Base-by-base conservation (phyloP, 2,888 invertebrate species). In the Trichogramma evanescens region DNA sequence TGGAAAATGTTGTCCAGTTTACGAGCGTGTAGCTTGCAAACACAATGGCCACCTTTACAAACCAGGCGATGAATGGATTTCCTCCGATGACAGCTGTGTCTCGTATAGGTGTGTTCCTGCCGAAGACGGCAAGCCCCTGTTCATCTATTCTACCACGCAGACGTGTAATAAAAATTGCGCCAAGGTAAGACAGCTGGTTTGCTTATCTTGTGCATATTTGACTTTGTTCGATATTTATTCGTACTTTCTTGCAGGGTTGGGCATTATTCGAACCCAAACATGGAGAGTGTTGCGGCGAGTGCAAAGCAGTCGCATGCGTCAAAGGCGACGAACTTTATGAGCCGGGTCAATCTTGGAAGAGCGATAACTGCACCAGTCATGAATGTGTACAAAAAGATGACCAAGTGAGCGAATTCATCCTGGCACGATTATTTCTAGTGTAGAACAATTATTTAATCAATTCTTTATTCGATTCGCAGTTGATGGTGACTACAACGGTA, bases 251-350 rank as follows among this genome's bases (percentile, higher is more conserved):
- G 40, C 59, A 77, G 76, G 80, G 80, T 4, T 79, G 77, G 75
- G 63, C 68, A 6, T 80, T 80, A 63, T 65, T 69, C 46, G 67
- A 70, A 38, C 66, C 74, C 6, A 52, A 66, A 5, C 50, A 63
- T 26, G 72, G 70, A 26, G 72, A 72, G 13, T 89, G 89, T 74
- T 89, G 89, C 68, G 89, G 89, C 0, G 80, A 78, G 50, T 89
- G 89, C 66, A 77, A 80, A 45, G 85, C 85, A 72, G 77, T 78
- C 0, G 78, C 80, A 38, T 89, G 89, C 59, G 71, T 85, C 0
- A 74, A 82, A 3, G 83, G 80, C 0, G 82, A 81, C 0, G 71
- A 75, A 0, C 66, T 84, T 0, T 80, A 82, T 51, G 68, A 78
- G 39, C 80, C 83, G 1, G 83, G 83, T n/a, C 75, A 80, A 0